Conservation (phyloP, 1,140 invertebrate genomes). For the Mizuhopecten yessoensis region DNA sequence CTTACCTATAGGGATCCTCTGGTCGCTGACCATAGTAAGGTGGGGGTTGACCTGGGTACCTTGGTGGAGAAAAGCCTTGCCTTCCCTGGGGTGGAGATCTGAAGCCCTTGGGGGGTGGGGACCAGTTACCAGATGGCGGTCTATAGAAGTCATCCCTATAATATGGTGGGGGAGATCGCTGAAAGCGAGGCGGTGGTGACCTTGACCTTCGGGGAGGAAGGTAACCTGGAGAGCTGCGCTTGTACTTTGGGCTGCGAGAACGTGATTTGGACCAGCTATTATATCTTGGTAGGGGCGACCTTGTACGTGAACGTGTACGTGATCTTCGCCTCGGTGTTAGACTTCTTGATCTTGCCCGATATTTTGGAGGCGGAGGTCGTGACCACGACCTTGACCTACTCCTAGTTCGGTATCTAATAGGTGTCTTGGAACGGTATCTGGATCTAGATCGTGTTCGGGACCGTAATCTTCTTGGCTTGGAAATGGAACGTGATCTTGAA, state of each 20-base stretch:
- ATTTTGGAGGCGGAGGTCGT: constrained; percentile 63
- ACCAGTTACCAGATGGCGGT: constrained; percentile 43
- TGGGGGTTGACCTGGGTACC: constrained; percentile 67
- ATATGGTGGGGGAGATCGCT: constrained; percentile 48
- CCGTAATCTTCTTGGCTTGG: constrained; percentile 75
- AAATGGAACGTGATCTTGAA: constrained; percentile 64
- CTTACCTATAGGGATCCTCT: constrained; percentile 43
- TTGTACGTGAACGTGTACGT: constrained; percentile 14
- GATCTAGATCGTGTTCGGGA: constrained; percentile 58
- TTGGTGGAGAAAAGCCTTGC: constrained; percentile 26
- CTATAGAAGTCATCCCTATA: constrained; percentile 47
- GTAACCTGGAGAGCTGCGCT: constrained; percentile 41
- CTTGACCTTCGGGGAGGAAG: constrained; percentile 45
- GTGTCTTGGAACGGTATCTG: constrained; percentile 49
- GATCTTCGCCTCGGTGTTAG: constrained; percentile 80
- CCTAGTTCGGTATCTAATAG: constrained; percentile 45
- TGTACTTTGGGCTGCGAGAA: constrained; percentile 50
- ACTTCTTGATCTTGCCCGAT: constrained; percentile 74
- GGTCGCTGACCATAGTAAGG: constrained; percentile 58
- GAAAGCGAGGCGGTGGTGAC: constrained; percentile 46
- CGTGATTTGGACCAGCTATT: constrained; percentile 46
- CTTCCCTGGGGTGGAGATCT: constrained; percentile 29
- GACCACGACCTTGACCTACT: constrained; percentile 65
- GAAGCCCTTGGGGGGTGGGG: constrained; percentile 22
- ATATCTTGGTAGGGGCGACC: constrained; percentile 46